Evolutionary conservation across 2,888 invertebrate species (phyloP).

Genomic region (Camptogramma bilineatum): DNA sequence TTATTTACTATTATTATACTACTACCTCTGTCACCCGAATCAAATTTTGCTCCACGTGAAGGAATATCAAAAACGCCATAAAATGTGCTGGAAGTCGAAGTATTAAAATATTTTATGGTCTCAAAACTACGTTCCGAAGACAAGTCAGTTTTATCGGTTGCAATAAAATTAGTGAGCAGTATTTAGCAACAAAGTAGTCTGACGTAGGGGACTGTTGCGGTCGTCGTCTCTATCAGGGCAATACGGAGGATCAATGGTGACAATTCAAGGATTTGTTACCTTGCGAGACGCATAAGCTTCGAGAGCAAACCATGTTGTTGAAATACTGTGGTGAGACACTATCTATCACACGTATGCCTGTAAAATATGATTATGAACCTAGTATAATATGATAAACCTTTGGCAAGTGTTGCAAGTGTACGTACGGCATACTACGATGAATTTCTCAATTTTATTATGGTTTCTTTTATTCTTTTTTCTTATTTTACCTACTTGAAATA

Average conservation of each 20-base stretch:
- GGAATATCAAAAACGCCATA: conserved; percentile 25
- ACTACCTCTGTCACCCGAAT: conserved; percentile 8
- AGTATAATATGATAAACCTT: no score
- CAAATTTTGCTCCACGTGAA: conserved; percentile 15
- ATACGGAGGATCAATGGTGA: conserved; percentile 35
- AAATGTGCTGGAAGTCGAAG: conserved; percentile 23
- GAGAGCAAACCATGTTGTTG: no score
- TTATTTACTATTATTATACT: no score
- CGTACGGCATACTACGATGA: no score
- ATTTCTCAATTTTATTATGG: no score
- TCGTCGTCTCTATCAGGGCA: conserved; percentile 23
- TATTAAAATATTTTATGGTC: conserved; percentile 29
- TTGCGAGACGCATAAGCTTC: conserved; percentile 13
- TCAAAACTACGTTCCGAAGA: conserved; percentile 23
- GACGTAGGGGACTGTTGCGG: conserved; percentile 16
- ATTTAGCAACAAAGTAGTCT: conserved; percentile 43
- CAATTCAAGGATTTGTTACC: conserved; percentile 32
- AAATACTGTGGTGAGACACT: no score
- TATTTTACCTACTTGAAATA: no score
- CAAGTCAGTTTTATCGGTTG: conserved; percentile 36
- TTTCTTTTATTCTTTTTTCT: no score
- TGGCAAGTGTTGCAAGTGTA: no score
- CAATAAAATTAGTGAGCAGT: conserved; percentile 42
- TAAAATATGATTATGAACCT: no score
- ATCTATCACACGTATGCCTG: no score